These are phyloP conservation scores for Gymnoscelis rufifasciata DNA, from an alignment of 2,888 invertebrate species.

Conservation along the genomic window DNA sequence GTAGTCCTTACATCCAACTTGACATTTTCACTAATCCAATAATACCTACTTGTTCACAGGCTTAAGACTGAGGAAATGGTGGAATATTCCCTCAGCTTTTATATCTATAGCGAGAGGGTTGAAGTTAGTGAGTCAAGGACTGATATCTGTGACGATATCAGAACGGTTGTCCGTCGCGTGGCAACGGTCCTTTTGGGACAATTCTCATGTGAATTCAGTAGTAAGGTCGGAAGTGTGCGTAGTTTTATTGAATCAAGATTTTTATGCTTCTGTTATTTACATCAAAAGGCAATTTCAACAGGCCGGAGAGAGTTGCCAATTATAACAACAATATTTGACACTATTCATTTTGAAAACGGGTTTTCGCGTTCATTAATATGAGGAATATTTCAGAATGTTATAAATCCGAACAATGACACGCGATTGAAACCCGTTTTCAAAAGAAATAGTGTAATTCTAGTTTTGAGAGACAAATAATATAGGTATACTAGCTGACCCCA, in stretches of 20 bases:
- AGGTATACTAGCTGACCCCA: no score
- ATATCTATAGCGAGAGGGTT: not conserved
- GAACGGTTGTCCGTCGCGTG: constrained; percentile 32
- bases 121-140: not conserved
- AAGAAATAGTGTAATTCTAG: not conserved
- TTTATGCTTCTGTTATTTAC: no score
- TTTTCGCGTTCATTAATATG: no score
- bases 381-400: no score
- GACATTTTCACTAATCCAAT: constrained; percentile 15
- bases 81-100: not conserved
- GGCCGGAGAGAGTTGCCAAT: no score
- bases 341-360: no score
- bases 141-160: constrained; percentile 22
- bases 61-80: not conserved
- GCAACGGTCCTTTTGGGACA: constrained; percentile 28
- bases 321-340: no score
- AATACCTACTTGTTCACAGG: constrained; percentile 27
- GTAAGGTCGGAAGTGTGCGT: constrained; percentile 18
- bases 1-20: constrained; percentile 6
- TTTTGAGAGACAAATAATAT: not conserved
- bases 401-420: no score
- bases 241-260: constrained; percentile 7
- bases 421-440: no score
- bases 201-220: constrained; percentile 28
- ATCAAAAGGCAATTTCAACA: no score